Base-by-base conservation (phyloP, 2,797 vertebrate species). In the Pangasius mekongensis region DNA sequence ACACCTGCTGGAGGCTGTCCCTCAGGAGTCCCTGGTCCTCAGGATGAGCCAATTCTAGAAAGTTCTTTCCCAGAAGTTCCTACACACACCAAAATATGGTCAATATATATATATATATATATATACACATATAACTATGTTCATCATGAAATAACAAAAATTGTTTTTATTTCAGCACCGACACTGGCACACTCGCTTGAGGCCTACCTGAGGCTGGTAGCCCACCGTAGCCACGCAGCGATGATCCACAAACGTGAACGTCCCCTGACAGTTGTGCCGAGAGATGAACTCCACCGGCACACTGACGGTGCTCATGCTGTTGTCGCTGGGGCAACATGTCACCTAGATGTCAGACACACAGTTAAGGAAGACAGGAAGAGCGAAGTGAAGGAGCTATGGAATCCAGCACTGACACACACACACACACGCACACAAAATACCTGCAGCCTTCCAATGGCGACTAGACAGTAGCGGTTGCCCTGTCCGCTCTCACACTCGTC, bases 1-100 rank as follows among this genome's bases (percentile, higher is more conserved):
- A 86, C n/a, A 99, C 98, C 98, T 99, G 98, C 88, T 99, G 98
- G 62, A 99, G 98, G 90, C 99, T 99, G 94, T 99, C 98, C 92
- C 97, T 95, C 86, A 99, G 91, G 87, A 99, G 96, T 77, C 97
- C 96, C 30, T 99, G 98, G 91, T 99, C 99, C 91, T 99, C 99
- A 0, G 96, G 97, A 87, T 99, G 98, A 87, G 97, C 96, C 7
- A 99, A 95, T 66, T 99, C 98, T 16, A 99, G 94, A 83, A 99
- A 96, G 91, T 96, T 97, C 91, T 99, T 99, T 64, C 98, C 99
- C 93, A 99, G 92, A 62, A 99, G 96, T 13, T 99, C 98, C 99
- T 99, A 86, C 9, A 88, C 83, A 80, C 36, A 88, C 11, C n/a
- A 16, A 43, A 62, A 62, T 16, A 77, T 18, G 6, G 36, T 36